A percentile compares a stretch with the other conserved stretches of the same genome.
Evolutionary conservation across 2,888 invertebrate species (phyloP).

Genomic region (Polydrusus cervinus): DNA sequence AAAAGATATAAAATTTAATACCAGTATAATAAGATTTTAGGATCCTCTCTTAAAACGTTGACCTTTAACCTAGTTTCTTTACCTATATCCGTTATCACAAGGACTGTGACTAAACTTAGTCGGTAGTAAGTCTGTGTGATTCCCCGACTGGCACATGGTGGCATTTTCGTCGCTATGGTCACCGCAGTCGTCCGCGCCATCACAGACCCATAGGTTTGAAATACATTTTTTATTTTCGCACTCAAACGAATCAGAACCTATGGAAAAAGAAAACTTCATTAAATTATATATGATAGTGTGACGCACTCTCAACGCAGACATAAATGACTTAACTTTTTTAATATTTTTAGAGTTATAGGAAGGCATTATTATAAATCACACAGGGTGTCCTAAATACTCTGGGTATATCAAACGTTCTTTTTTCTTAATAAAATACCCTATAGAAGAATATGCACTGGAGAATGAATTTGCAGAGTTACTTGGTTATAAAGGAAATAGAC

Average conservation of each 20-base stretch:
- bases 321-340: no score
- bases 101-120: slow-evolving; percentile 47
- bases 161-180: slow-evolving; percentile 82
- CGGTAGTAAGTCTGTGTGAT: slow-evolving; percentile 28
- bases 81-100: slow-evolving; percentile 72
- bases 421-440: no score
- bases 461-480: no score
- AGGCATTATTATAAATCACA: no score
- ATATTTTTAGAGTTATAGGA: no score
- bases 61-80: slow-evolving; percentile 15
- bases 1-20: no score
- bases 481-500: no score
- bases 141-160: slow-evolving; percentile 49
- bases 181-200: slow-evolving; percentile 78
- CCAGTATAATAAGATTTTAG: no score
- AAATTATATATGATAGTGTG: neutral
- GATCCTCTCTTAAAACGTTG: neutral
- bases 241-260: slow-evolving; percentile 71
- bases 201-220: slow-evolving; percentile 74
- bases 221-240: slow-evolving; percentile 78
- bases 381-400: no score
- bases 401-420: no score
- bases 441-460: no score
- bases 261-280: neutral
- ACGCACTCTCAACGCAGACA: no score